Evolutionary conservation across 2,797 vertebrate genomes (phyloP), one percentile per base, ranked within the genome.

Genomic region (Nyctibius grandis): DNA sequence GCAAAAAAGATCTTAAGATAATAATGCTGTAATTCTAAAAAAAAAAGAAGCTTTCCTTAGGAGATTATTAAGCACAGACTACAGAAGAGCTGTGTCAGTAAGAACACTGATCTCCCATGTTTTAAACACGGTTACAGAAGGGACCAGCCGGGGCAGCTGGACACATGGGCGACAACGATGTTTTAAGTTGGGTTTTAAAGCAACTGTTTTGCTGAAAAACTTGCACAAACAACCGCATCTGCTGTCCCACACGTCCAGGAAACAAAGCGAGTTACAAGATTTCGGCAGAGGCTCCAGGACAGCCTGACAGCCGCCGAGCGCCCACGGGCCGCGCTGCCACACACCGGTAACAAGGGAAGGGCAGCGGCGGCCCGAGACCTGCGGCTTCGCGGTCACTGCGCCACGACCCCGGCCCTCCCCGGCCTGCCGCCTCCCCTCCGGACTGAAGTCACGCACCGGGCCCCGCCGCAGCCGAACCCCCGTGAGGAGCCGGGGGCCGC

Each of bases 141-240:
- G 0, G 28, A 15, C 11, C 40, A 15, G 40, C 40, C 11, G 40
- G 40, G 40, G 40, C 40, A 42, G 40, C 40, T 11, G 40, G 11
- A 15, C 40, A 15, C 40, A 42, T 42, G 11, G 40, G 34, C 6
- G 26, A 1, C 8, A 31, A 18, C 12, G 7, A 29, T 1, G 25
- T 6, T 42, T 42, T 42, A 8, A 53, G 33, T 31, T 2, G 19
- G 2, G 23, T 3, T 38, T 38, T 16, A 47, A 10, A 40, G 20
- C 19, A 15, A 8, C 10, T 1, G 13, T 11, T 31, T 3, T 6
- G 31, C 44, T 13, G 42, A 47, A 34, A 29, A 20, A 1, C n/a
- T 7, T 5, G 6, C 28, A 4, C 14, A 5, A 45, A 9, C 21
- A 9, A 2, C 68, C 0, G 34, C 34, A 1, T 3, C 6, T 6